These are phyloP conservation scores for Lasioglossum figueresi DNA, from an alignment of 2,888 invertebrate species.

Conservation along the genomic window DNA sequence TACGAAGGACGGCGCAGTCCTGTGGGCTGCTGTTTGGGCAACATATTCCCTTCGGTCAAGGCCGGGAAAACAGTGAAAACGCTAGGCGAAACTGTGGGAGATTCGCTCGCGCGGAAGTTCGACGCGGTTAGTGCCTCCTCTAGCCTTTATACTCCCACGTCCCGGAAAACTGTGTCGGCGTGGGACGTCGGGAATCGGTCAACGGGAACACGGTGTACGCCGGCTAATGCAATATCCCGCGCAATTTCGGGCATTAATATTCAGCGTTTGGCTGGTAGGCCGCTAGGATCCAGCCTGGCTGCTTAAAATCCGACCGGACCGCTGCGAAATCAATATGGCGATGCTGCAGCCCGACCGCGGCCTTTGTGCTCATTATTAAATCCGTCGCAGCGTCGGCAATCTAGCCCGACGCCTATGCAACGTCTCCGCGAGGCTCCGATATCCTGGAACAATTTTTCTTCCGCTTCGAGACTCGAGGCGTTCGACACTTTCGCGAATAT, in stretches of 20 bases:
- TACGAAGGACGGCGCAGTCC: not conserved
- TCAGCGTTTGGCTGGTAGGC: constrained; percentile 27
- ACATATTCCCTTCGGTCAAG: not conserved
- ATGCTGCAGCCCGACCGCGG: constrained; percentile 54
- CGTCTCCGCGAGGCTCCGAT: not conserved
- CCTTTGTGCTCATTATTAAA: constrained; percentile 59
- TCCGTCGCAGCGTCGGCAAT: constrained; percentile 34
- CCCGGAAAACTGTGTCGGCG: constrained; percentile 14
- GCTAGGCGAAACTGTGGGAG: not conserved
- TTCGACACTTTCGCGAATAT: not conserved
- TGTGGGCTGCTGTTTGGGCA: not conserved
- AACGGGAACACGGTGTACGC: not conserved
- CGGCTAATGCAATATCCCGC: constrained; percentile 41
- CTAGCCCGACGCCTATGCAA: not conserved
- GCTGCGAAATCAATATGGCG: constrained; percentile 67
- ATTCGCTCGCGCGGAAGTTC: not conserved
- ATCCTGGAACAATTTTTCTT: not conserved
- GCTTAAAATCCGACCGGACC: constrained; percentile 56
- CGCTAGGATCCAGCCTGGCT: not conserved
- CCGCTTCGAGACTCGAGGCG: not conserved
- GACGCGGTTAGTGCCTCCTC: not conserved
- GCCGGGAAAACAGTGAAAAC: not conserved
- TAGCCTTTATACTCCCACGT: not conserved
- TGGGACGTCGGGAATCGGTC: constrained; percentile 9
- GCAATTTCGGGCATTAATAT: constrained; percentile 56